phyloP scores from a whole-genome alignment of 2,888 invertebrate genomes.

The Eristalis pertinax region DNA sequence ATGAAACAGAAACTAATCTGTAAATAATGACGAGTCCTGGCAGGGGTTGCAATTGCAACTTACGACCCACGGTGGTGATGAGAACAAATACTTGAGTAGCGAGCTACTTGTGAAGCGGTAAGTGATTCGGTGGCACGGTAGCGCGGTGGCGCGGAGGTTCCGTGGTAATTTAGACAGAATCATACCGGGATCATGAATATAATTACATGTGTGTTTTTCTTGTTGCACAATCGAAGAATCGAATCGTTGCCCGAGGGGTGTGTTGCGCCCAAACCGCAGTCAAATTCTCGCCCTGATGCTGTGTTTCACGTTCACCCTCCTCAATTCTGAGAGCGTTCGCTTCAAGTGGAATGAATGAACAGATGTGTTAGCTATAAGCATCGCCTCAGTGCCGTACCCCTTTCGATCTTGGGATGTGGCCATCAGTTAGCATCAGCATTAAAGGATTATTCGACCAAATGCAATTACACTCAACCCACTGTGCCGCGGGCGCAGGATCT shows the following conservation, averaged over 20 bases:
- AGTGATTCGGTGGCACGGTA: constrained; percentile 48
- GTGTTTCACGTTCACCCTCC: constrained; percentile 54
- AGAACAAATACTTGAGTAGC: constrained; percentile 22
- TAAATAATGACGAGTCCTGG: constrained; percentile 67
- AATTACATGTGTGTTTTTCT: constrained; percentile 71
- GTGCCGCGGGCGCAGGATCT: constrained; percentile 29
- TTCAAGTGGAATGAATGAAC: constrained; percentile 81
- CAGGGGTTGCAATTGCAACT: constrained; percentile 47
- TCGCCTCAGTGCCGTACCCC: constrained; percentile 77
- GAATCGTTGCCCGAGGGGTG: constrained; percentile 60
- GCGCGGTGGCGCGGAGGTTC: constrained; percentile 10
- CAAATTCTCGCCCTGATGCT: constrained; percentile 57
- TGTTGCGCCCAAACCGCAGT: constrained; percentile 69
- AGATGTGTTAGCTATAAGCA: constrained; percentile 81
- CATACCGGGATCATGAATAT: constrained; percentile 63
- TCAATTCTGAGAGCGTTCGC: constrained; percentile 13
- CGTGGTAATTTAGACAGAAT: constrained; percentile 54
- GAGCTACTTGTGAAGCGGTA: constrained; percentile 57
- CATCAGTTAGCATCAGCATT: constrained; percentile 80
- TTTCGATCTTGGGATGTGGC: constrained; percentile 73
- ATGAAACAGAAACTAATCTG: constrained; percentile 69
- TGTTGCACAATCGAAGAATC: constrained; percentile 72
- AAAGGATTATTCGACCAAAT: constrained; percentile 81
- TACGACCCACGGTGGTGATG: constrained; percentile 8
- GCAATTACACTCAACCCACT: constrained; percentile 79